Evolutionary conservation across 2,797 vertebrate species (phyloP), one percentile per base, ranked within the genome.

Genomic region (Macropodus opercularis): DNA sequence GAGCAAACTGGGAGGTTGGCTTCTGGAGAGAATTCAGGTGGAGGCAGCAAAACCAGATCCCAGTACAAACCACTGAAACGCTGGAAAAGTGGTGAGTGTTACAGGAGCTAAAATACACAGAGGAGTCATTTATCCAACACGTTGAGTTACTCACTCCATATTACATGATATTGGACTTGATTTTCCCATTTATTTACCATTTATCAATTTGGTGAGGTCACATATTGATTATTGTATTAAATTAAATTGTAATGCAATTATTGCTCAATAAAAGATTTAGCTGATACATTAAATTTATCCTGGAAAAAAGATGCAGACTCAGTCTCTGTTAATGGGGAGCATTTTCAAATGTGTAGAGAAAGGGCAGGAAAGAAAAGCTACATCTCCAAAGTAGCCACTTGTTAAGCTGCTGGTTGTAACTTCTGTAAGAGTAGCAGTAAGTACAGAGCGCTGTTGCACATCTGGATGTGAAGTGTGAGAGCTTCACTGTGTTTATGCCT

Each of bases 31-130:
- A 42, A 19, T 3, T 2, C 52, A 54, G 73, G 48, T 47, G 75
- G 51, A 66, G 39, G 19, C 22, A 53, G 38, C 59, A 83, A 54
- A 67, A 43, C 22, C 60, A 77, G 11, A 54, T 26, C 63, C 9
- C 67, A n/a, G 1, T 35, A 62, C 61, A 90, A 84, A 78, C 69
- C 72, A 34, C 72, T 90, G 53, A 89, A 81, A 79, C 75, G 70
- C 24, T 91, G 89, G 88, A 89, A 74, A 41, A 74, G 46, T 48
- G 89, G 89, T 91, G 85, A 91, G 89, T 89, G 55, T 11, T 32
- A n/a, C 6, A 14, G 24, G 6, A 18, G 7, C 12, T 26, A 17
- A 17, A 2, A 26, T 22, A 3, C 13, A 4, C n/a, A 2, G 10
- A 18, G 10, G 14, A n/a, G n/a, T n/a, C n/a, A n/a, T n/a, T n/a